Evolutionary conservation across 2,888 invertebrate species (phyloP).

Genomic region (Eupithecia exiguata): DNA sequence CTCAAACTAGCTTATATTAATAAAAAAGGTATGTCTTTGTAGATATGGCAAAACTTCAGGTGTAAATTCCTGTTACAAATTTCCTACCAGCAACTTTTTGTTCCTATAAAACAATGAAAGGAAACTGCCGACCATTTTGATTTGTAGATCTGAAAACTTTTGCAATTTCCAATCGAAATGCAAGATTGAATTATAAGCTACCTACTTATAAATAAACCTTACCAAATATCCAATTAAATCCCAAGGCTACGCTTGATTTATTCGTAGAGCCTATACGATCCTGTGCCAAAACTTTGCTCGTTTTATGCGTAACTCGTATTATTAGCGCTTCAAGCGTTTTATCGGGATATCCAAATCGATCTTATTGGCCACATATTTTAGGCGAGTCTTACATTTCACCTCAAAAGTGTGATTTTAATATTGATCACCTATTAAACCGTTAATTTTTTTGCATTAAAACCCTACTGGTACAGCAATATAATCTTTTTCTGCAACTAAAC

Average conservation of each 20-base stretch:
- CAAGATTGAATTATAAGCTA: constrained; percentile 9
- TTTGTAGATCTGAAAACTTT: constrained; percentile 9
- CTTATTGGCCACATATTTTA: neutral
- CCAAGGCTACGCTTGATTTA: constrained; percentile 14
- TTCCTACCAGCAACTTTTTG: neutral
- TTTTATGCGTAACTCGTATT: constrained; percentile 16
- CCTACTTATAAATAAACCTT: constrained; percentile 9
- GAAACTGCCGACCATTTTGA: neutral
- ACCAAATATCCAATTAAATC: constrained; percentile 17
- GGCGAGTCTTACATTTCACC: no score
- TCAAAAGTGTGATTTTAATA: no score
- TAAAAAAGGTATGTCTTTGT: neutral
- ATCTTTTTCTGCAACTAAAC: neutral
- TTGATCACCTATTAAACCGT: neutral
- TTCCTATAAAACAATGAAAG: neutral
- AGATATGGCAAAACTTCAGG: neutral
- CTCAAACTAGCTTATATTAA: neutral
- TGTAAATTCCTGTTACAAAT: neutral
- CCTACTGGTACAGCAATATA: neutral
- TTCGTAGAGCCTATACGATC: constrained; percentile 13
- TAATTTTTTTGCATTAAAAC: neutral
- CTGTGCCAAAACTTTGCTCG: constrained; percentile 16
- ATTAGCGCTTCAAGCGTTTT: constrained; percentile 11
- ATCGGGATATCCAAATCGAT: constrained; percentile 8
- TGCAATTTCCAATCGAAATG: constrained; percentile 6